A percentile compares a stretch with the other conserved stretches of the same genome.
phyloP scores from a whole-genome alignment of 53 echinoderm and acorn worm species.

The Astropecten irregularis region DNA sequence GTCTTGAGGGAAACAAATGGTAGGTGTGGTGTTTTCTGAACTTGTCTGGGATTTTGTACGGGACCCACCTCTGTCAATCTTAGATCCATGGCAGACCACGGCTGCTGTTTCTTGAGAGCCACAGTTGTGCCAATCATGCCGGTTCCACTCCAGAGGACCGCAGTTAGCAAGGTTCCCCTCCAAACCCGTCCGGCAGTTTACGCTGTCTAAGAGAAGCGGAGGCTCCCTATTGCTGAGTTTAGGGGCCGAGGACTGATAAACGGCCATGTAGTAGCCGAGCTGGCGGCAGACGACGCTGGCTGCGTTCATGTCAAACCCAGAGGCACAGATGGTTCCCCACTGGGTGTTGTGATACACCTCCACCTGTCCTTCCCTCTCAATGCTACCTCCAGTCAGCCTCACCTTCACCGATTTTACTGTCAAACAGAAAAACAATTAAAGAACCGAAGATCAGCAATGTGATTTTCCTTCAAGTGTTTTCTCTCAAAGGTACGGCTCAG shows the following conservation, averaged over 20 bases:
- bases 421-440: background rate
- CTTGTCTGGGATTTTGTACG: no score
- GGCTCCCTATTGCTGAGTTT: background rate
- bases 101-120: conserved; percentile 7
- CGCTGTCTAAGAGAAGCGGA: conserved; percentile 10
- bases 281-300: conserved; percentile 40
- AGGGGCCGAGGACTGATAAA: background rate
- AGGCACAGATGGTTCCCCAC: conserved; percentile 33
- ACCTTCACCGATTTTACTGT: conserved; percentile 30
- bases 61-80: conserved; percentile 28
- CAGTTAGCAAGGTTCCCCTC: conserved; percentile 31
- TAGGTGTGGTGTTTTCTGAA: no score
- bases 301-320: conserved; percentile 42
- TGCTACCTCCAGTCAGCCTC: conserved; percentile 16
- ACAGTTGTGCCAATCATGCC: conserved; percentile 49
- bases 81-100: conserved; percentile 22
- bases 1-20: no score
- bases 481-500: no score
- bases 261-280: conserved; percentile 21
- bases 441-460: background rate
- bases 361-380: conserved; percentile 26
- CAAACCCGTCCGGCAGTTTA: background rate
- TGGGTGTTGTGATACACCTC: conserved; percentile 9
- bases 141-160: conserved; percentile 40
- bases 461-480: no score